Evolutionary conservation across 2,888 invertebrate genomes (phyloP), one percentile per base, ranked within the genome.

Genomic region (Synergus gifuensis): DNA sequence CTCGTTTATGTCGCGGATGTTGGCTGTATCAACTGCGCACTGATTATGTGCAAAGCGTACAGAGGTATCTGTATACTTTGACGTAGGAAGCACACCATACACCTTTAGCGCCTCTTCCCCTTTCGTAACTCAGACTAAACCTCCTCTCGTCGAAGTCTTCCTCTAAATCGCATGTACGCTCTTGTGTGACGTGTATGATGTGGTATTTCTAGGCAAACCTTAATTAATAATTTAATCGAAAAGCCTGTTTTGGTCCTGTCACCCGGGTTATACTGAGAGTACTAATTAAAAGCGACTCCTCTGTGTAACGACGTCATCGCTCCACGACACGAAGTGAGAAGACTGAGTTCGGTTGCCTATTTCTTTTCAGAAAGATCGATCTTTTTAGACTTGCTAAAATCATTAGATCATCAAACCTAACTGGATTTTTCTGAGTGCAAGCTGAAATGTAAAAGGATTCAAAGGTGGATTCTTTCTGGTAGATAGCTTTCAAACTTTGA

Each of bases 141-240:
- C 76, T 76, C 16, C 54, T 76, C 12, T 76, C 42, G 63, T 76
- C 28, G 60, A 62, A 60, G 76, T 76, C 63, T 76, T 76, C 60
- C 62, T 62, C 60, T 63, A 76, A 76, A 62, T 60, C 62, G 22
- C 76, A 76, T 42, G 44, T 66, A 77, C 79, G 62, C 63, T 16
- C 62, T 80, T 76, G 60, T 22, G 36, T n/a, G 28, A 76, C 83
- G 83, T 86, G 88, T 88, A 87, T 87, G 88, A 87, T 89, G 89
- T 85, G 89, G 90, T 90, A 90, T 91, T 90, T 88, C 87, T 87
- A 88, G 85, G 88, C 89, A 89, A 89, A 88, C 90, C 89, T 91
- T 92, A 92, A 92, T 92, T 92, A 92, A 92, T 92, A 91, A 92
- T 92, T 92, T 91, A 91, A 90, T 90, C 90, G 91, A 91, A 91